Base-by-base conservation (phyloP, 2,113 vertebrate species). In the Corvus cornix region DNA sequence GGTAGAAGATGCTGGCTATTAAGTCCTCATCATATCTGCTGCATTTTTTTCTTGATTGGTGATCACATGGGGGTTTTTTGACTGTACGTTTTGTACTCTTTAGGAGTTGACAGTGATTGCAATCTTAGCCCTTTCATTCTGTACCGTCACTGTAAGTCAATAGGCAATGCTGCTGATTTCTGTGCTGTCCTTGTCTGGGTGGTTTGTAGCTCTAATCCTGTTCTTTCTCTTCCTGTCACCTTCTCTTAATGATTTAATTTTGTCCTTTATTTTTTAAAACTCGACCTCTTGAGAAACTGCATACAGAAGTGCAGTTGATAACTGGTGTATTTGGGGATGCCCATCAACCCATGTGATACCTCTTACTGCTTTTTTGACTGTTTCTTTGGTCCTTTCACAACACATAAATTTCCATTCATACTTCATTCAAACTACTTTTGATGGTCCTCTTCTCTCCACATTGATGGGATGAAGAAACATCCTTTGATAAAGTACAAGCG, bases 91-190 rank as follows among this genome's bases (percentile, higher is more conserved):
- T 95, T 87, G 68, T 84, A 56, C 48, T 87, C 11, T 81, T 58
- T 8, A 75, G 76, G 48, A 67, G 68, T 63, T 93, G 68, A 41
- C 35, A 70, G 41, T 92, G 92, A 92, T 92, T 97, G 88, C 83
- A 90, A 81, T 95, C 68, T 92, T 48, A 66, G 75, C 24, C 56
- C 79, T 94, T 95, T 95, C 68, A 89, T 89, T 76, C 76, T 44
- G 30, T 84, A 44, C 46, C 30, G 26, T 83, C 26, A 39, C 63
- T 74, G 16, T 70, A 92, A 90, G 75, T 77, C 72, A 81, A 7
- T 53, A 86, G 59, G 68, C 53, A 85, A 37, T 1, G 6, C 11
- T 73, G 33, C 63, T 77, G 85, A 90, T 94, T 86, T 89, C 39
- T 0, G 0, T 35, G 10, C 56, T 82, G 60, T 72, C 48, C 72